Base-by-base conservation (phyloP, 2,888 invertebrate genomes). In the Andrena chrysosceles region DNA sequence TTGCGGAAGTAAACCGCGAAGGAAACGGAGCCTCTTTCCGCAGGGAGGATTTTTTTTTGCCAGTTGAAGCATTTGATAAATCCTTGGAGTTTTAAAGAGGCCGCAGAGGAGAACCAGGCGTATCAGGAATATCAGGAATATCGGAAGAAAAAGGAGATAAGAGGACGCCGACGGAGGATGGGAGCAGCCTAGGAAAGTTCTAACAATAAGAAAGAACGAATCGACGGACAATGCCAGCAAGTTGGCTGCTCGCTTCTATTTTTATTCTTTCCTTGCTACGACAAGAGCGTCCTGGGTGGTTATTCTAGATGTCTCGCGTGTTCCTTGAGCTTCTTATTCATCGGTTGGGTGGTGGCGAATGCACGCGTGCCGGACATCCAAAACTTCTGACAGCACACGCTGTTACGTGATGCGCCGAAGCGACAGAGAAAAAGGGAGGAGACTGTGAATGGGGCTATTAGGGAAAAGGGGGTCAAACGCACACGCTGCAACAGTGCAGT, bases 401-500 rank as follows among this genome's bases (percentile, higher is more conserved):
- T 62, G 48, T 10, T 52, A 10, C 54, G 29, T n/a, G 66, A 64
- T 42, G 59, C 64, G 33, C 59, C 49, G 52, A 31, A 64, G 49
- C 77, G 52, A 63, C 60, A 49, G 59, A 54, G 56, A 70, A 70
- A 85, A 68, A 62, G 77, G 64, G 75, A 42, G 64, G 42, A 52
- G 48, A 69, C 23, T n/a, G 66, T 71, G 85, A 72, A 77, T 75
- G 80, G 83, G 67, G 59, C 75, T 76, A 68, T 77, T 83, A 72
- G 69, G 62, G 71, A 69, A 81, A 83, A 82, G 83, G 73, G 87
- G 83, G 83, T 83, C 83, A 83, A 70, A 83, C 66, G 78, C 68
- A 23, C n/a, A 31, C 60, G 56, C n/a, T 73, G 81, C 75, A 69
- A 76, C 72, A 23, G 52, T 33, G 69, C 54, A 56, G 54, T 20